Evolutionary conservation across 2,888 invertebrate species (phyloP).

Genomic region (Conops quadrifasciatus): DNA sequence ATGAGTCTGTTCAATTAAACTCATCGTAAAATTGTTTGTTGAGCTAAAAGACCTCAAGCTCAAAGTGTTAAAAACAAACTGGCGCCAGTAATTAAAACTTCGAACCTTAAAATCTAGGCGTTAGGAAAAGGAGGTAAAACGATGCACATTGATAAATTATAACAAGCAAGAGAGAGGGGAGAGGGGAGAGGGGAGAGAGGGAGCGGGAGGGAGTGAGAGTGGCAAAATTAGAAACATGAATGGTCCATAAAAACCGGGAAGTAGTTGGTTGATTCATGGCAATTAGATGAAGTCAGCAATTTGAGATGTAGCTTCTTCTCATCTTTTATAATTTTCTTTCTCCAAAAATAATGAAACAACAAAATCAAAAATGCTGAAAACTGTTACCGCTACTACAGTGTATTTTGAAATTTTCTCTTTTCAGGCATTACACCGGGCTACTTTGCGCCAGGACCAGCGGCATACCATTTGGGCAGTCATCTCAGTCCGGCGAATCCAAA

Average conservation of each 20-base stretch:
- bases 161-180: no score
- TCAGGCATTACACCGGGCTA: conserved; percentile 65
- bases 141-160: no score
- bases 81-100: conserved; percentile 24
- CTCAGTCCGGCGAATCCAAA: conserved; percentile 64
- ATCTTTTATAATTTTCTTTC: not conserved
- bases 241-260: not conserved
- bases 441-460: conserved; percentile 66
- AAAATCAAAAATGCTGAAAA: conserved; percentile 24
- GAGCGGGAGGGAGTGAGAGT: no score
- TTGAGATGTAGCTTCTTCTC: conserved; percentile 24
- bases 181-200: no score
- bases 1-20: no score
- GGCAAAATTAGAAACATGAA: not conserved
- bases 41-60: not conserved
- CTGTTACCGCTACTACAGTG: not conserved
- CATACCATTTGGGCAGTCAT: conserved; percentile 66
- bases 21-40: not conserved
- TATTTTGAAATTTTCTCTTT: conserved; percentile 41
- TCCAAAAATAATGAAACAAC: conserved; percentile 4
- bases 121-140: no score
- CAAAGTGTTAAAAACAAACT: conserved; percentile 22
- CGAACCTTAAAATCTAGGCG: not conserved
- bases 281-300: conserved; percentile 53
- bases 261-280: conserved; percentile 57